Evolutionary conservation across 2,888 invertebrate genomes (phyloP), one percentile per base, ranked within the genome.

Genomic region (Pinctada fucata): DNA sequence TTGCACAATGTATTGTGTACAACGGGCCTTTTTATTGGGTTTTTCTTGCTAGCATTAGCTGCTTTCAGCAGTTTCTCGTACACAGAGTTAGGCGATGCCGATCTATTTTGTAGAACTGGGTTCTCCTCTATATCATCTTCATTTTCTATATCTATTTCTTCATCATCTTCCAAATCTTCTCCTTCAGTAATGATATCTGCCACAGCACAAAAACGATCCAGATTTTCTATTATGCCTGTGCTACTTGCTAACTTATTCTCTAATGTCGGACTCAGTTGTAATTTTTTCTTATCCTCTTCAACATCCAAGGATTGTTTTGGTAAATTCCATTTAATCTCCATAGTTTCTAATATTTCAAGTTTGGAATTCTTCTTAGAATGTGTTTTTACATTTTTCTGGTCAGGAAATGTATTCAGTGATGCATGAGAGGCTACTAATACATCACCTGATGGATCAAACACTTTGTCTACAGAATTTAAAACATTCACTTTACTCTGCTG

Each of bases 31-130:
- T 31, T 31, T 31, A 31, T 31, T 31, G 31, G 31, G 31, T 0
- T 31, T 31, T 31, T 31, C 66, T 65, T 74, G 45, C 78, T 81
- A 6, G 85, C 72, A 74, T 87, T 86, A 6, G 88, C 88, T 52
- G 87, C 85, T 69, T 85, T 81, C 3, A 89, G 76, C 49, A 90
- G 81, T 78, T 84, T 85, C 75, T 88, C 85, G 81, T 90, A 90
- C 13, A 90, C 88, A 64, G 89, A 89, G 71, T 86, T 89, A 3
- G 90, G 90, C 10, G 89, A 90, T n/a, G 87, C 84, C n/a, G 89
- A 88, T 48, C 90, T 77, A 72, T 82, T 86, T 75, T 85, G 83
- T 10, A 90, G 76, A 16, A 89, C 79, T 8, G 83, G 79, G 71
- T 88, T 89, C 67, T 79, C 75, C 5, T 87, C 85, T 52, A 85